Percentiles rank a stretch among this genome's conserved stretches.
Conservation (phyloP, 2,113 vertebrate species). For the Sakesphorus luctuosus region DNA sequence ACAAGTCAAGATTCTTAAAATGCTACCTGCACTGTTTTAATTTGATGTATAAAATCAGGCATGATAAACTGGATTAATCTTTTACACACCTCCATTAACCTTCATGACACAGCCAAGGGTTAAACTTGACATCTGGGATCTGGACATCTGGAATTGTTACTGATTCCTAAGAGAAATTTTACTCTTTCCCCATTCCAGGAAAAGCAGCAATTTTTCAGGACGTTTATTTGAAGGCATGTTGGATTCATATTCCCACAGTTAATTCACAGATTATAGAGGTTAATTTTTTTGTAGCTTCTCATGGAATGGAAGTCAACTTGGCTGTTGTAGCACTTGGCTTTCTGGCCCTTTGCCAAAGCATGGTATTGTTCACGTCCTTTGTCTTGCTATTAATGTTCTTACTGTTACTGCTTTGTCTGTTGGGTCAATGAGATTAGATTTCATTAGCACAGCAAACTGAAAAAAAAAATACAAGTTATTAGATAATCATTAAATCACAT, state of each 20-base stretch:
- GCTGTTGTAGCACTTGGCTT: neutral
- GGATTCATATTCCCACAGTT: neutral
- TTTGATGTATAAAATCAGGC: neutral
- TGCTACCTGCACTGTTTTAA: neutral
- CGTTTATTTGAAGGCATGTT: neutral
- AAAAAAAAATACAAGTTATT: conserved; percentile 36
- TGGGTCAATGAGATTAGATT: conserved; percentile 56
- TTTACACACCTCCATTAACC: neutral
- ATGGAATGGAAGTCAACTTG: neutral
- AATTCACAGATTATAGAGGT: neutral
- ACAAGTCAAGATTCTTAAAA: neutral
- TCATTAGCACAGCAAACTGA: conserved; percentile 49
- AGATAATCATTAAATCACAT: conserved; percentile 66
- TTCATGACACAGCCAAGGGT: neutral
- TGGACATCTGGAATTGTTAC: neutral
- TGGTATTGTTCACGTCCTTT: conserved; percentile 23
- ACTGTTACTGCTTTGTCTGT: conserved; percentile 34
- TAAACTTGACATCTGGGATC: neutral
- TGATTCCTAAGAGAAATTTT: neutral
- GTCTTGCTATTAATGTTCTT: conserved; percentile 49
- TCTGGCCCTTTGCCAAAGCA: neutral
- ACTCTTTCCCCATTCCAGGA: neutral
- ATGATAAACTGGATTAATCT: neutral
- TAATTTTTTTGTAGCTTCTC: neutral
- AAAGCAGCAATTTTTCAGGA: neutral